Evolutionary conservation across 2,888 invertebrate genomes (phyloP).

Genomic region (Stenchaetothrips biformis): DNA sequence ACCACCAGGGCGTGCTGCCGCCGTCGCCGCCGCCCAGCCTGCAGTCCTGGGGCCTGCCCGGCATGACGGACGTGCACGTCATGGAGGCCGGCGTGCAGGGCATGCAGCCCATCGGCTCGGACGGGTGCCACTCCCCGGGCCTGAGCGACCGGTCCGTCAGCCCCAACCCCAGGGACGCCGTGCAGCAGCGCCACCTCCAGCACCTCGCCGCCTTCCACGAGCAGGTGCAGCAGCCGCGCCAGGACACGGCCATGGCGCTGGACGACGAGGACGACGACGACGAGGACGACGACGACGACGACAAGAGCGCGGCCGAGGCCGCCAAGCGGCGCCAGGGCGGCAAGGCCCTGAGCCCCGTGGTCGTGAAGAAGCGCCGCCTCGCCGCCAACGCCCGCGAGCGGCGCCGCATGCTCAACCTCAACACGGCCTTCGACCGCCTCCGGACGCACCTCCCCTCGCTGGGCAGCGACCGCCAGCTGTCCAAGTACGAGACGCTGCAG

Average conservation of each 20-base stretch:
- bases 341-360: conserved; percentile 61
- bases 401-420: conserved; percentile 87
- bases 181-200: conserved; percentile 1
- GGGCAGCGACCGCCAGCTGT: conserved; percentile 85
- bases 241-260: conserved; percentile 27
- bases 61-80: neutral
- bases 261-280: conserved; percentile 32
- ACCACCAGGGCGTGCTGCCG: neutral
- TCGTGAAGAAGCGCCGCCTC: conserved; percentile 74
- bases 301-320: conserved; percentile 15
- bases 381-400: conserved; percentile 92
- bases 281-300: conserved; percentile 34
- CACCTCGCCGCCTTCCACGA: conserved; percentile 13
- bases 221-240: conserved; percentile 17
- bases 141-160: conserved; percentile 7
- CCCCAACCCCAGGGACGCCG: neutral
- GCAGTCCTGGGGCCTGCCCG: neutral
- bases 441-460: conserved; percentile 86
- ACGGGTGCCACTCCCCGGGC: neutral
- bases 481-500: conserved; percentile 93
- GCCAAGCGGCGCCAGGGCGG: neutral
- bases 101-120: neutral
- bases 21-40: conserved; percentile 21
- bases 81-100: neutral
- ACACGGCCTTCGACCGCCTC: conserved; percentile 87